Evolutionary conservation across 2,888 invertebrate species (phyloP), one percentile per base, ranked within the genome.

Genomic region (Epirrita christyi): DNA sequence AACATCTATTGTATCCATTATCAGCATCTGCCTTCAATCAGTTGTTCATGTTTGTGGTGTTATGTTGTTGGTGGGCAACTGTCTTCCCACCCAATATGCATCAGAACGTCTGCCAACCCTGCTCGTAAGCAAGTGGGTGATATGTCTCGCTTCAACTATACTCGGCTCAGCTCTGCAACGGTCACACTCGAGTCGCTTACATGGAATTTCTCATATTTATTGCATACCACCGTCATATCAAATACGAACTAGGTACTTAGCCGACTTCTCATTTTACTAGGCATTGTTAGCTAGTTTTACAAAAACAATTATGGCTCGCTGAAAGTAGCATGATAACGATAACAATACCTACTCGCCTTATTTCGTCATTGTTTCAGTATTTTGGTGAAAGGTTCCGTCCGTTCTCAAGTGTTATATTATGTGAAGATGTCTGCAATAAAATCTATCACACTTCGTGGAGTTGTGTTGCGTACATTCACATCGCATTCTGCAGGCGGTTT

Each of bases 81-180:
- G n/a, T n/a, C n/a, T 21, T 21, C 21, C 21, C 21, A 21, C 21
- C 21, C 21, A 21, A 21, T 21, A 21, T 29, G 29, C 29, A 8
- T 5, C 9, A 5, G 29, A 6, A 47, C 21, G 14, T 10, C 13
- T 11, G 40, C 27, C 13, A 61, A 57, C 59, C 55, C 59, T 57
- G 47, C 21, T 48, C 42, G 54, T 54, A 49, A 57, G 67, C 75
- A 83, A 83, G 78, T 83, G 75, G 83, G 81, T 81, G 82, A 84
- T 83, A 75, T 78, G 86, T 83, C 73, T 79, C 87, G 86, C 81
- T 86, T 76, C 80, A 85, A 76, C 86, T 81, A 79, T 71, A 69
- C 63, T 75, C 67, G 60, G 63, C 68, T 69, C 62, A 61, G 44
- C 65, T 63, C 55, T 59, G 64, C 71, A 61, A 62, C 64, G 68